phyloP scores from a whole-genome alignment of 2,113 vertebrate genomes.

The Morone chrysops region DNA sequence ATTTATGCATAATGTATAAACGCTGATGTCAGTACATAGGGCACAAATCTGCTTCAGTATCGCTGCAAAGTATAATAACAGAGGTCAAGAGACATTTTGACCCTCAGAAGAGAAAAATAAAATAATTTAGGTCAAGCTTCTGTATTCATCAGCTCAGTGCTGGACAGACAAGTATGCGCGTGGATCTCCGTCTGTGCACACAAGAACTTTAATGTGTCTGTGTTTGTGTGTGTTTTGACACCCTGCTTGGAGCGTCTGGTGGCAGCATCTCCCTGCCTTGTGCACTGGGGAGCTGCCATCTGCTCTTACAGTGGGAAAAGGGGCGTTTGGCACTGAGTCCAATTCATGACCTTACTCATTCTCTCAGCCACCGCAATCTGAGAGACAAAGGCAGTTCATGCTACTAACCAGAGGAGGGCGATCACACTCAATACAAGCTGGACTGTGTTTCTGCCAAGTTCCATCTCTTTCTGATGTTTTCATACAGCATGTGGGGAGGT shows the following conservation, averaged over 20 bases:
- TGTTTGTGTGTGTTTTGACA: conserved; percentile 60
- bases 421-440: conserved; percentile 53
- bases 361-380: conserved; percentile 21
- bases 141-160: not conserved
- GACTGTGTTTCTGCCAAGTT: not conserved
- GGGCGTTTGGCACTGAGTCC: conserved; percentile 66
- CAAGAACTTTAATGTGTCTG: conserved; percentile 33
- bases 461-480: conserved; percentile 10
- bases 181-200: conserved; percentile 13
- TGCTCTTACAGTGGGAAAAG: conserved; percentile 71
- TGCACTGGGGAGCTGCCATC: conserved; percentile 76
- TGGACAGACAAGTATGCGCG: not conserved
- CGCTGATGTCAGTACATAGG: no score
- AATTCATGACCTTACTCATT: conserved; percentile 63
- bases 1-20: no score
- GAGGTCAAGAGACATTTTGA: conserved; percentile 22
- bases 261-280: conserved; percentile 61
- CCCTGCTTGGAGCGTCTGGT: conserved; percentile 73
- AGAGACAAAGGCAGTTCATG: conserved; percentile 43
- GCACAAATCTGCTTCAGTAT: not conserved
- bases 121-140: conserved; percentile 29
- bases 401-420: conserved; percentile 60
- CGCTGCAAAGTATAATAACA: not conserved
- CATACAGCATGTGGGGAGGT: conserved; percentile 3
- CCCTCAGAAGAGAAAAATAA: conserved; percentile 6